phyloP scores from a whole-genome alignment of 2,888 invertebrate genomes.

The Spodoptera littoralis region DNA sequence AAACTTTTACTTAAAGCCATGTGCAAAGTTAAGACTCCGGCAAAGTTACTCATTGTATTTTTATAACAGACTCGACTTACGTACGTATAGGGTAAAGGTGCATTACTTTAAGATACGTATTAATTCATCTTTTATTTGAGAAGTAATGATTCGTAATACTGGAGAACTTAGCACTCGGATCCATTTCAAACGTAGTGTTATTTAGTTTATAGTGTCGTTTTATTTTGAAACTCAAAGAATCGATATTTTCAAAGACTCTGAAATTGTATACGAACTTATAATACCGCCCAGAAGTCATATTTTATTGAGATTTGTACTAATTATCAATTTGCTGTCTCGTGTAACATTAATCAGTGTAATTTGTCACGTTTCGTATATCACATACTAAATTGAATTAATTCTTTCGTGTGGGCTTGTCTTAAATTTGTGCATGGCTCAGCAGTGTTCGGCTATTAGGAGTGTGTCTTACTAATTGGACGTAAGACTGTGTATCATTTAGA shows the following conservation, averaged over 20 bases:
- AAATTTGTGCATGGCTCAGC: slow-evolving; percentile 57
- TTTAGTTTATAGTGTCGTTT: no score
- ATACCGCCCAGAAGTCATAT: no score
- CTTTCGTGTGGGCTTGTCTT: slow-evolving; percentile 39
- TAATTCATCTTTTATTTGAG: no score
- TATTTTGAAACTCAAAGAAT: no score
- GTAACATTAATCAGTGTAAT: slow-evolving; percentile 14
- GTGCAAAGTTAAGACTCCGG: slow-evolving; percentile 68
- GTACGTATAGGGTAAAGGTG: slow-evolving; percentile 2
- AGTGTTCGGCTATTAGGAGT: slow-evolving; percentile 44
- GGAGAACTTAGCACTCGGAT: no score
- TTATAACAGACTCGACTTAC: slow-evolving; percentile 21
- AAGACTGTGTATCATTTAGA: slow-evolving; percentile 50
- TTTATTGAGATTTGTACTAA: slow-evolving; percentile 3
- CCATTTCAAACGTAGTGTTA: no score
- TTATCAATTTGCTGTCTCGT: slow-evolving; percentile 4
- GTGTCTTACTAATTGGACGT: slow-evolving; percentile 50
- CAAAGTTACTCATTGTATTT: slow-evolving; percentile 37
- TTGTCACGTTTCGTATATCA: slow-evolving; percentile 34
- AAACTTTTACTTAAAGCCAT: slow-evolving; percentile 77
- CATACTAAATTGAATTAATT: slow-evolving; percentile 40
- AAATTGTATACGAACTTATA: no score
- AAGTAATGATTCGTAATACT: no score
- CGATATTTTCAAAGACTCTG: no score
- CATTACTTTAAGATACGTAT: no score